Evolutionary conservation across 1,140 invertebrate species (phyloP), one percentile per base, ranked within the genome.

Genomic region (Parasteatoda tepidariorum): DNA sequence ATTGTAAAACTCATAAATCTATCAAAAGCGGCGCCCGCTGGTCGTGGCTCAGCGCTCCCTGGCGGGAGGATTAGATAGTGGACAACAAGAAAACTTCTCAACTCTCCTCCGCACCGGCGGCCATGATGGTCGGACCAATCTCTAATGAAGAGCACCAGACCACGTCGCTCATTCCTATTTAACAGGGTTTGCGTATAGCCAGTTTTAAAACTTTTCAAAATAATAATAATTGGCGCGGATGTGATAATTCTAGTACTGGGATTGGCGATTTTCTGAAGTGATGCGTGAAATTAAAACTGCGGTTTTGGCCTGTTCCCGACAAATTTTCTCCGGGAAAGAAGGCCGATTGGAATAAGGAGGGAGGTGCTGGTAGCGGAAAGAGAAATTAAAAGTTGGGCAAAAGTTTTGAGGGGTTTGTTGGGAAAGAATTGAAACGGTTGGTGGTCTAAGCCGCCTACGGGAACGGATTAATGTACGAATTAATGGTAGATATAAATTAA

Each of bases 161-260:
- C 59, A 26, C 38, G 38, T 48, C 38, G 9, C 38, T 13, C 38
- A 13, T 18, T 48, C 38, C 18, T 9, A 13, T 75, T 34, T 28
- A 18, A 67, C 13, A 24, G 48, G n/a, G 70, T 28, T 57, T 61
- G 38, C n/a, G 24, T 13, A n/a, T n/a, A 26, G 54, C 74, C 33
- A 61, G 74, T 78, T 78, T 78, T 78, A 78, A 78, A 78, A 78
- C 61, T 78, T 78, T 78, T 78, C 74, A 78, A 78, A 78, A 78
- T 78, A 78, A 78, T 78, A 78, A 78, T 78, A 54, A 70, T 54
- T 54, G 41, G 74, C 61, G 61, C 38, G 26, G 48, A 31, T 73
- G 70, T 48, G 70, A 78, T 78, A 66, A 78, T 78, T 57, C 61
- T 61, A 30, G 15, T n/a, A 64, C 18, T 15, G 41, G 67, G 38